These are phyloP conservation scores for Eilema griseolum DNA, from an alignment of 2,888 invertebrate genomes.

Conservation along the genomic window DNA sequence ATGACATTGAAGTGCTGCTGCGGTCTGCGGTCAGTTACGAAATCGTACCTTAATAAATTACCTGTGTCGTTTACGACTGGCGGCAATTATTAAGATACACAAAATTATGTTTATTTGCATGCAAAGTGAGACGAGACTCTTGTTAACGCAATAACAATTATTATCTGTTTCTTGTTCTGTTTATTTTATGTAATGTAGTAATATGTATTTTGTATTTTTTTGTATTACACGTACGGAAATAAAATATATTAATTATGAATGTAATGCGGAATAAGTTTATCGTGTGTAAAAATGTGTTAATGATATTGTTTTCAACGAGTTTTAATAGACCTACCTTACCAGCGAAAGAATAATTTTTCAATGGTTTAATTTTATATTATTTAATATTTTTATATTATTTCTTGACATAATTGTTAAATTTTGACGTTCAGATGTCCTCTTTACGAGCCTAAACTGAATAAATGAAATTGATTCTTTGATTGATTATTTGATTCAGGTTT, in stretches of 20 bases:
- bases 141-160: constrained; percentile 11
- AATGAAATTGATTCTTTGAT: no score
- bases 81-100: neutral
- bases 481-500: no score
- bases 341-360: no score
- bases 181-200: constrained; percentile 8
- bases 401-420: no score
- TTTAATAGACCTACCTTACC: neutral
- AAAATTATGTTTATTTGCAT: neutral
- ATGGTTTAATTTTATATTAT: no score
- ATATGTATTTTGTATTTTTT: neutral
- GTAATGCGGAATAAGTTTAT: neutral
- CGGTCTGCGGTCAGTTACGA: no score
- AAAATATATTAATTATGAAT: neutral
- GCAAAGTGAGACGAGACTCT: neutral
- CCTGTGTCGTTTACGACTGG: neutral
- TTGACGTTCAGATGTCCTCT: no score
- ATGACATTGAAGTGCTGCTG: no score
- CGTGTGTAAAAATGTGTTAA: neutral
- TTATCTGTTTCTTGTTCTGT: neutral
- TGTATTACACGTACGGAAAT: constrained; percentile 1
- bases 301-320: neutral
- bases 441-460: no score
- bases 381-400: no score
- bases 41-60: no score